Percentiles rank a stretch among this genome's conserved stretches.
Conservation (phyloP, 2,113 vertebrate genomes). For the Penelope pileata region DNA sequence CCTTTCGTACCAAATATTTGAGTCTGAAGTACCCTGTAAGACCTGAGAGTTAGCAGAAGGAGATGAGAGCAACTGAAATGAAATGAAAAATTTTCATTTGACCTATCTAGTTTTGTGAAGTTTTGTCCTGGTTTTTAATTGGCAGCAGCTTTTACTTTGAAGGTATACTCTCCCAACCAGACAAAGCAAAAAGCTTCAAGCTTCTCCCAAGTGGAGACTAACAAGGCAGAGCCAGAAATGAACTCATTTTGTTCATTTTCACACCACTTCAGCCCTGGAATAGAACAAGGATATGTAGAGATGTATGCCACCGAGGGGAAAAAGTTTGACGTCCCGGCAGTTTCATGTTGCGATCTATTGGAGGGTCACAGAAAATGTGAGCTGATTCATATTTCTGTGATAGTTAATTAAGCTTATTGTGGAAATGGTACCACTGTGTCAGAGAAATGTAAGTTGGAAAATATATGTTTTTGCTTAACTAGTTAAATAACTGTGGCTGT, state of each 20-base stretch:
- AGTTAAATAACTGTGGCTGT: neutral
- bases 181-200: neutral
- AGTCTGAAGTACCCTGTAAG: neutral
- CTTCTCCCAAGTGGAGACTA: neutral
- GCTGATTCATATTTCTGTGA: neutral
- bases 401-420: neutral
- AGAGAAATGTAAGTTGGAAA: neutral
- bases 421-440: neutral
- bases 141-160: neutral
- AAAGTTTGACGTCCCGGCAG: neutral
- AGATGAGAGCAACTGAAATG: neutral
- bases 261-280: neutral
- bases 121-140: neutral
- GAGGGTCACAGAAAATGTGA: neutral
- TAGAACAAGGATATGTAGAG: neutral
- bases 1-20: neutral
- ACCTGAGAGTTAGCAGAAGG: neutral
- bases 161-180: neutral
- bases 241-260: neutral
- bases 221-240: neutral
- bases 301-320: accelerated
- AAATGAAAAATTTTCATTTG: neutral
- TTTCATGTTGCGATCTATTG: neutral
- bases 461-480: neutral
- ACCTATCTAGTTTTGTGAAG: neutral